A percentile compares a stretch with the other conserved stretches of the same genome.
Conservation (phyloP, 2,797 vertebrate species). For the Loris lydekkerianus region DNA sequence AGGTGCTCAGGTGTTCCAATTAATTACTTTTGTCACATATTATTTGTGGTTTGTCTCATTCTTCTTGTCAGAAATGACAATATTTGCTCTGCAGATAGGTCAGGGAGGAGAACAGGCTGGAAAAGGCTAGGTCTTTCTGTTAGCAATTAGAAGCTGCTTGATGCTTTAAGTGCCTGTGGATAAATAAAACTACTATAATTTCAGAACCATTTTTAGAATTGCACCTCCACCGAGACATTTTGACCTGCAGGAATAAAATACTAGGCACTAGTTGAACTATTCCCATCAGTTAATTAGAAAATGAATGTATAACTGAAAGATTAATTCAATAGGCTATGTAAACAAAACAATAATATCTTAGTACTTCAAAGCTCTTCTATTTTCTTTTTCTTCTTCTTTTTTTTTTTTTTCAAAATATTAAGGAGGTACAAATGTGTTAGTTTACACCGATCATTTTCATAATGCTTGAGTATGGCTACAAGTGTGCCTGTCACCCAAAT, state of each 20-base stretch:
- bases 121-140: conserved; percentile 53
- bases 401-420: not conserved
- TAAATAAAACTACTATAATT: conserved; percentile 83
- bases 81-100: conserved; percentile 50
- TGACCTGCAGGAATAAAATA: conserved; percentile 70
- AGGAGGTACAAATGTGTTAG: too few species aligned
- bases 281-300: conserved; percentile 81
- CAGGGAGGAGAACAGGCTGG: conserved; percentile 25
- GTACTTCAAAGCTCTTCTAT: not conserved
- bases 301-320: conserved; percentile 61
- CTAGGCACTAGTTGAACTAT: conserved; percentile 70
- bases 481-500: too few species aligned
- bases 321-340: conserved; percentile 49
- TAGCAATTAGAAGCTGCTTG: conserved; percentile 78
- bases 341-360: not conserved
- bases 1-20: not conserved
- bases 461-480: too few species aligned
- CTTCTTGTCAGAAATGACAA: conserved; percentile 65
- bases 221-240: conserved; percentile 63
- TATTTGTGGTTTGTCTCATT: conserved; percentile 50
- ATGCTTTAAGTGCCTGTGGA: conserved; percentile 69
- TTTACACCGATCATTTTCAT: too few species aligned
- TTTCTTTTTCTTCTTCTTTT: not conserved
- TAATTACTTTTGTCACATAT: conserved; percentile 51
- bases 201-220: conserved; percentile 75